Percentiles rank a stretch among this genome's conserved stretches.
phyloP scores from a whole-genome alignment of 2,797 vertebrate genomes.

The Tokudaia muenninki region DNA sequence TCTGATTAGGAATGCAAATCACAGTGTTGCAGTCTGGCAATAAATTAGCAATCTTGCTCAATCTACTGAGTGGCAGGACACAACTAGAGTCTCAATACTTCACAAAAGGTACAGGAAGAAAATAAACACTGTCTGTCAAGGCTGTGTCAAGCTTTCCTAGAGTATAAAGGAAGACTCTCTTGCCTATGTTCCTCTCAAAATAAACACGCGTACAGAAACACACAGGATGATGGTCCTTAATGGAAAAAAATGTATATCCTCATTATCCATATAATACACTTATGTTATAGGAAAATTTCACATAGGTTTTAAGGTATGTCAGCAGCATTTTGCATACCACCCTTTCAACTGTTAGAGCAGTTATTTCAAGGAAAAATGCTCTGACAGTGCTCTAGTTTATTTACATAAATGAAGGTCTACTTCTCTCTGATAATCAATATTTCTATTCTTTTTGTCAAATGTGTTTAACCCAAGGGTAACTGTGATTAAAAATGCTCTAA shows the following conservation, averaged over 20 bases:
- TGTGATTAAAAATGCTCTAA: background rate
- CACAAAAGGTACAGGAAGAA: conserved; percentile 60
- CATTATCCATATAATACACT: background rate
- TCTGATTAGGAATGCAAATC: conserved; percentile 90
- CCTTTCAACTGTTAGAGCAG: background rate
- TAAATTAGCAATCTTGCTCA: conserved; percentile 86
- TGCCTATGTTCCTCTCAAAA: background rate
- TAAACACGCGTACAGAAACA: background rate
- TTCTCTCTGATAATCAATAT: background rate
- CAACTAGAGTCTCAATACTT: conserved; percentile 56
- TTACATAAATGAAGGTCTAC: background rate
- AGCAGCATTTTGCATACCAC: background rate
- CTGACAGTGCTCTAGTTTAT: background rate
- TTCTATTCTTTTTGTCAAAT: conserved; percentile 35
- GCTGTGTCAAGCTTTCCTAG: background rate
- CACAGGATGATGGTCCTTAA: background rate
- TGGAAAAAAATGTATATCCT: background rate
- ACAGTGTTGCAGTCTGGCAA: conserved; percentile 85
- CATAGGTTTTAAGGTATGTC: background rate
- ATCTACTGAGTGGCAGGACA: conserved; percentile 73
- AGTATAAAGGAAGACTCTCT: background rate
- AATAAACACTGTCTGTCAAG: conserved; percentile 69
- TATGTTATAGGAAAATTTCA: background rate
- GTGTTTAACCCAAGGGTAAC: conserved; percentile 29
- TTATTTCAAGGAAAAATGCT: conserved; percentile 2